phyloP scores from a whole-genome alignment of 2,797 vertebrate species.

The Microctenopoma lineatum region DNA sequence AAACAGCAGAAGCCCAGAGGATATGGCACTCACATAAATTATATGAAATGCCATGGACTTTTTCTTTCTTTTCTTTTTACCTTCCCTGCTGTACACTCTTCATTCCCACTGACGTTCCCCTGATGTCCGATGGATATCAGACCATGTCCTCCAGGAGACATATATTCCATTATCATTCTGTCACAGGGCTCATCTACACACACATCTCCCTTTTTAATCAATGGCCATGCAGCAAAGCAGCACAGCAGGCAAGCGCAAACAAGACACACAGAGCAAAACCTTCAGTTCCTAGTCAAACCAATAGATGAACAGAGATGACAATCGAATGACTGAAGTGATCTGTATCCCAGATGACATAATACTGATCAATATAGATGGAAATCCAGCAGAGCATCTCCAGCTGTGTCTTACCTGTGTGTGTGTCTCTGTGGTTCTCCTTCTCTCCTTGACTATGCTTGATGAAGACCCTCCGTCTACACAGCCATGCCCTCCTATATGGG shows the following conservation, averaged over 20 bases:
- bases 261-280: slow-evolving; percentile 35
- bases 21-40: slow-evolving; percentile 48
- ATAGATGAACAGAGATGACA: slow-evolving; percentile 35
- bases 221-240: slow-evolving; percentile 71
- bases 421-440: slow-evolving; percentile 64
- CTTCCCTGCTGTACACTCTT: slow-evolving; percentile 37
- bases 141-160: slow-evolving; percentile 76
- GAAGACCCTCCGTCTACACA: slow-evolving; percentile 72
- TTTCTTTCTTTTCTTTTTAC: slow-evolving; percentile 9
- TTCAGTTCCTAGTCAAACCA: slow-evolving; percentile 44
- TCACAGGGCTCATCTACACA: slow-evolving; percentile 68
- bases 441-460: slow-evolving; percentile 62
- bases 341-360: slow-evolving; percentile 23
- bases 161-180: slow-evolving; percentile 75
- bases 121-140: slow-evolving; percentile 71
- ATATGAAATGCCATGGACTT: slow-evolving; percentile 44
- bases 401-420: slow-evolving; percentile 68
- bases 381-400: slow-evolving; percentile 47
- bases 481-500: slow-evolving; percentile 81
- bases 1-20: slow-evolving; percentile 46
- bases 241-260: slow-evolving; percentile 42
- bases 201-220: slow-evolving; percentile 67
- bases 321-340: slow-evolving; percentile 33
- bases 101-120: slow-evolving; percentile 62
- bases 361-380: slow-evolving; percentile 31